phyloP scores from a whole-genome alignment of 2,113 vertebrate genomes.

The Hypanus sabinus region DNA sequence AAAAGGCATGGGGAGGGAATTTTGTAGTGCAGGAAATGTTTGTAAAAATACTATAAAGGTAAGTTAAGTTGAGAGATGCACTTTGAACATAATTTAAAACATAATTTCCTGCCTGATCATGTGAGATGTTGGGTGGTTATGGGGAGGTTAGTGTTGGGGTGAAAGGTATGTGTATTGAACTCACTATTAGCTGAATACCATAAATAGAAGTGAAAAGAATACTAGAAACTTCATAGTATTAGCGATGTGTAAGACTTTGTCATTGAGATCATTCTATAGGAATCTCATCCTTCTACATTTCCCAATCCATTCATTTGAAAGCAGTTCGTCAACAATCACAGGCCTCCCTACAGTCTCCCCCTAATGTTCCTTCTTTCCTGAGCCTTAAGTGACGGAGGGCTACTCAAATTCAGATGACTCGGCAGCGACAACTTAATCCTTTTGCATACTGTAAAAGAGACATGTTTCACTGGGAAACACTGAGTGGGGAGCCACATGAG shows the following conservation, averaged over 20 bases:
- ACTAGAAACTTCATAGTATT: not conserved
- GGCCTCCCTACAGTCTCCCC: not conserved
- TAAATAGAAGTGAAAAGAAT: not conserved
- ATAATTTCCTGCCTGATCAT: not conserved
- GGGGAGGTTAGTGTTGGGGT: not conserved
- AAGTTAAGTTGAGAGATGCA: not conserved
- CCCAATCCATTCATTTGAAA: too few relatives aligned
- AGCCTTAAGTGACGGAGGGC: not conserved
- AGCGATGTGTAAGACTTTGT: not conserved
- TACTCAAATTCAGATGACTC: not conserved
- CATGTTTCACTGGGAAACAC: not conserved
- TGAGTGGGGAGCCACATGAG: not conserved
- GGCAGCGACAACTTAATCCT: not conserved
- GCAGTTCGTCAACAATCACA: not conserved
- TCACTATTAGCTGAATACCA: not conserved
- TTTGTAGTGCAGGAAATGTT: not conserved
- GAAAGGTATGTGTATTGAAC: not conserved
- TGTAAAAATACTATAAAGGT: not conserved
- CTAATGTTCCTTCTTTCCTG: not conserved
- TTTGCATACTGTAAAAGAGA: not conserved
- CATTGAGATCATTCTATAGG: not conserved
- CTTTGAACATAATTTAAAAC: not conserved
- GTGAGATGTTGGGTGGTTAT: not conserved
- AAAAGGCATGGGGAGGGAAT: not conserved
- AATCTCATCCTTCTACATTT: not conserved